Evolutionary conservation across 2,797 vertebrate species (phyloP).

Genomic region (Picus viridis): DNA sequence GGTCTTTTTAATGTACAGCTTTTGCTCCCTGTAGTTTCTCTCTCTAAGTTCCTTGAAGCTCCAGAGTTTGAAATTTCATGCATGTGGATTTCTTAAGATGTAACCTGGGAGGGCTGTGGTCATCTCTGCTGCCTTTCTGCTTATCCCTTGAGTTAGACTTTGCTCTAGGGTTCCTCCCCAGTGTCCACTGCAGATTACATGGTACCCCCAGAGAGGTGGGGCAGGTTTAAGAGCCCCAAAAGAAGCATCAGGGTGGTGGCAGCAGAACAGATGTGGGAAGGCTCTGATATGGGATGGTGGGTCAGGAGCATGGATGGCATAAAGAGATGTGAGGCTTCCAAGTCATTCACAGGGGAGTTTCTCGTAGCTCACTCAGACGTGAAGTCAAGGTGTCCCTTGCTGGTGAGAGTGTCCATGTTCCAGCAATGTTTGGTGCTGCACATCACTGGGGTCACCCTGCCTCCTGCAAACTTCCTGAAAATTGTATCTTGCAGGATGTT

Average conservation of each 20-base stretch:
- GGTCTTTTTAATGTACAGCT: background rate
- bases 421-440: background rate
- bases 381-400: background rate
- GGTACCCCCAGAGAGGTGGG: slow-evolving; percentile 33
- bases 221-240: slow-evolving; percentile 23
- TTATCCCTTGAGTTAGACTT: slow-evolving; percentile 9
- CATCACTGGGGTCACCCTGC: background rate
- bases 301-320: slow-evolving; percentile 7
- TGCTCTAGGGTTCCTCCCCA: background rate
- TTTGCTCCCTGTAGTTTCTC: background rate
- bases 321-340: slow-evolving; percentile 21
- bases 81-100: background rate
- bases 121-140: background rate
- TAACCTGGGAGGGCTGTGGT: accelerated
- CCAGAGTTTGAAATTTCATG: background rate
- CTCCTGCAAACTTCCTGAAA: background rate
- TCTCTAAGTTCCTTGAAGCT: background rate
- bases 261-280: background rate
- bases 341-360: background rate
- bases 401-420: background rate
- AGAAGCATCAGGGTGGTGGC: slow-evolving; percentile 28
- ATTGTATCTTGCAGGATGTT: background rate
- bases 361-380: background rate
- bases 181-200: slow-evolving; percentile 50
- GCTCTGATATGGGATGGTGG: background rate